Evolutionary conservation across 2,113 vertebrate genomes (phyloP).

Genomic region (Aix galericulata): DNA sequence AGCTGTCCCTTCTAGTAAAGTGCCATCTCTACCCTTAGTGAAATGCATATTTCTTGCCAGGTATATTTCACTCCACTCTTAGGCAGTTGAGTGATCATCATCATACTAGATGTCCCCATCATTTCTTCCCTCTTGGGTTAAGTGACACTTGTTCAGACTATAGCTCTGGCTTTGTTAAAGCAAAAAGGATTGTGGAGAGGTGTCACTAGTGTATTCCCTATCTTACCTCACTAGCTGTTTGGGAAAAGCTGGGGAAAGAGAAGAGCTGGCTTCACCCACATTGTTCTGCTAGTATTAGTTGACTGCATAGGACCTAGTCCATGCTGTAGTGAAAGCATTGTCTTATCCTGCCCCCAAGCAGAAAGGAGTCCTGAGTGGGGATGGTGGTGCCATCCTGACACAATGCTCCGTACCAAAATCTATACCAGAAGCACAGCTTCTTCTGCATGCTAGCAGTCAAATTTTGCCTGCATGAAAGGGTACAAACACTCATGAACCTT

Average conservation of each 20-base stretch:
- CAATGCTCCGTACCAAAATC: not conserved
- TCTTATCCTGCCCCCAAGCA: not conserved
- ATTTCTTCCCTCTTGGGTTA: not conserved
- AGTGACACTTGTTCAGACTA: not conserved
- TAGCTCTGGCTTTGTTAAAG: not conserved
- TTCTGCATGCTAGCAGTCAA: not conserved
- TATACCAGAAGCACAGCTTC: fast-evolving
- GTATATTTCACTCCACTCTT: not conserved
- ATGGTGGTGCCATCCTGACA: not conserved
- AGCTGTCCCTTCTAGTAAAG: conserved; percentile 45
- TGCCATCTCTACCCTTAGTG: not conserved
- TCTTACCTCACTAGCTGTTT: not conserved
- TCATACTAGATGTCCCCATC: not conserved
- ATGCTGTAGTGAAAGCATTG: not conserved
- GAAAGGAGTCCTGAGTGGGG: fast-evolving
- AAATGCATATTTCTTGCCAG: not conserved
- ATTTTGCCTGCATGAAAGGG: not conserved
- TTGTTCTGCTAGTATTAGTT: not conserved
- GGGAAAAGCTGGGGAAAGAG: fast-evolving
- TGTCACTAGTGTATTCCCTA: not conserved
- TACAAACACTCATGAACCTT: fast-evolving
- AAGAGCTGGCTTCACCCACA: not conserved
- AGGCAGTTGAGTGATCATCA: not conserved
- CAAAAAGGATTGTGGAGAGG: not conserved
- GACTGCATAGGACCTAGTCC: not conserved